Base-by-base conservation (phyloP, 2,797 vertebrate species). In the Xiphorhynchus erythropygius region DNA sequence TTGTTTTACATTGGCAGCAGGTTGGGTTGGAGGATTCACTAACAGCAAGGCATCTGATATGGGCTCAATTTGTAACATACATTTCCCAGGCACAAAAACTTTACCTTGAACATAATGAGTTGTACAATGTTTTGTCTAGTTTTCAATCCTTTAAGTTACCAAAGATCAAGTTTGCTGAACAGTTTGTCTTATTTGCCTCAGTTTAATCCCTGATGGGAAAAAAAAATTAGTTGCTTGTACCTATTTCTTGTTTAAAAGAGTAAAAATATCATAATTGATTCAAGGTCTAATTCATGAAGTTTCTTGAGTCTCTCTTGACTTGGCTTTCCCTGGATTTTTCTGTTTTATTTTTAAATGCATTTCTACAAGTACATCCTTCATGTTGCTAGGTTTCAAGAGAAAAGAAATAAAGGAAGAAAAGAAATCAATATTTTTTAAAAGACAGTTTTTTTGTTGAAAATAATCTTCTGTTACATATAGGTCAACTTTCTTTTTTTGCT, bases 311-410 rank as follows among this genome's bases (percentile, higher is more conserved):
- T 37, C 23, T 42, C 46, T 81, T 71, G 77, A 88, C 55, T 93
- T 63, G 30, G 42, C 13, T 79, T 87, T 86, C 49, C 46, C 56
- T 68, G 50, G 53, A 30, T 68, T 90, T 79, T 64, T 73, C 42
- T 74, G 22, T 7, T 84, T 83, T 79, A 87, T 81, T 89, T 91
- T 64, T 64, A 94, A 93, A 91, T 13, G 24, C 39, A 75, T 87
- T 79, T 75, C 56, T 71, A 68, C 49, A 84, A 68, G 16, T 24
- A 37, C 10, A 65, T 76, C 62, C 19, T 88, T 88, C 57, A 44
- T n/a, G 59, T 90, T 94, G 76, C 80, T 92, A 87, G 62, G 62
- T 88, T 96, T 95, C 59, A 60, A 69, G 33, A 69, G 57, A 91
- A 91, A 90, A 94, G 56, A 79, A 77, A 81, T 32, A 73, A 87